Conservation (phyloP, 2,888 invertebrate species). For the Lobophora halterata region DNA sequence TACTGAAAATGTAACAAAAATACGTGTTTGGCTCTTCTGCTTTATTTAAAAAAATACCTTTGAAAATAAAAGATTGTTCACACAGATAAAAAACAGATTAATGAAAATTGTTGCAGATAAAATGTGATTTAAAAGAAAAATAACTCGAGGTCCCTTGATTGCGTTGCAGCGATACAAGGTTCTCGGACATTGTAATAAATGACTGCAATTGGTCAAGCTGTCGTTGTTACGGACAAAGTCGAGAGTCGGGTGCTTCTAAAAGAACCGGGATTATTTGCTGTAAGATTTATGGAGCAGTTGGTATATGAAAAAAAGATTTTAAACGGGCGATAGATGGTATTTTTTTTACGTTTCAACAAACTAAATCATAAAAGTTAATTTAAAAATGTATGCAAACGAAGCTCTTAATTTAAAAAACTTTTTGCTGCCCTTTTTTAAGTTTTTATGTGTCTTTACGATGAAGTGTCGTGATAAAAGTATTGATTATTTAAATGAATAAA, state of each 20-base stretch:
- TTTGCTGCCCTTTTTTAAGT: background rate
- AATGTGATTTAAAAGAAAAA: background rate
- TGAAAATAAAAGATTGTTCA: too few relatives aligned
- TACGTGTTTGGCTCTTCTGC: too few relatives aligned
- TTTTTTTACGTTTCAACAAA: too few relatives aligned
- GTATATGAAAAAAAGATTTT: too few relatives aligned
- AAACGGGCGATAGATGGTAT: too few relatives aligned
- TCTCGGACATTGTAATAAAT: conserved; percentile 29
- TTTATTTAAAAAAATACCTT: too few relatives aligned
- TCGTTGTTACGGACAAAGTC: conserved; percentile 34
- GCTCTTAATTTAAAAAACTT: too few relatives aligned
- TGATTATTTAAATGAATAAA: background rate
- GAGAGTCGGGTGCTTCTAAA: conserved; percentile 5
- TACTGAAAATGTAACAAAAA: too few relatives aligned
- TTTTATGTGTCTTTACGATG: background rate
- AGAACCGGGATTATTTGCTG: conserved; percentile 2
- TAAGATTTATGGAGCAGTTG: conserved; percentile 14
- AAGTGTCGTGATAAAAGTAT: background rate
- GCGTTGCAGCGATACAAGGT: conserved; percentile 6
- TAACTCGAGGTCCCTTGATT: conserved; percentile 1
- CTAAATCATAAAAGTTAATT: too few relatives aligned
- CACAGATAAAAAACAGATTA: too few relatives aligned
- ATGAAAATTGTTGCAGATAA: too few relatives aligned
- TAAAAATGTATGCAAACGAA: too few relatives aligned
- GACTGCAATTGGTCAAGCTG: conserved; percentile 48